phyloP scores from a whole-genome alignment of 2,113 vertebrate species.

The Vimba vimba region DNA sequence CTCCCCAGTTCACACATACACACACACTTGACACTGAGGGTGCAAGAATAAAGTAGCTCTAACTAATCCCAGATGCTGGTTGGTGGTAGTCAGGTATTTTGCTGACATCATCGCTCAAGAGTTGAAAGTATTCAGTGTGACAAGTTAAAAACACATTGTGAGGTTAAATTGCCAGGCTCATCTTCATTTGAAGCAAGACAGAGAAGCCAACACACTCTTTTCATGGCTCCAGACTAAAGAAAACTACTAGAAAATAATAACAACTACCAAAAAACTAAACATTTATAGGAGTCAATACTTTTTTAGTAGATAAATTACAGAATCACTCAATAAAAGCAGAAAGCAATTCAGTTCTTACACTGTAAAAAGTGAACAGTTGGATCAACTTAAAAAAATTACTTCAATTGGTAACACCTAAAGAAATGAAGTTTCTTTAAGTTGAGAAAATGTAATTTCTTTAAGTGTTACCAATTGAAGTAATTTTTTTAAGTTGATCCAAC shows the following conservation, averaged over 20 bases:
- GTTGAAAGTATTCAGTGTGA: conserved; percentile 72
- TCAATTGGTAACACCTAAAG: too few species aligned
- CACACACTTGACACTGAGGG: conserved; percentile 56
- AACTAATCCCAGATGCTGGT: conserved; percentile 74
- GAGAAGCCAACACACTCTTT: neutral
- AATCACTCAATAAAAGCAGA: neutral
- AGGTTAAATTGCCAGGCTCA: conserved; percentile 56
- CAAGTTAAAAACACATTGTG: conserved; percentile 77
- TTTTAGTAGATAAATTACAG: neutral
- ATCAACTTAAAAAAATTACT: too few species aligned
- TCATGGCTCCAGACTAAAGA: neutral
- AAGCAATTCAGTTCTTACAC: neutral
- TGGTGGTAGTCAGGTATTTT: conserved; percentile 73
- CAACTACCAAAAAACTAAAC: neutral
- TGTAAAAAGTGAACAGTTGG: too few species aligned
- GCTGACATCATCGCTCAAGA: conserved; percentile 64
- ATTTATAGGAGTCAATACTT: neutral
- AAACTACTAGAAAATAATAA: neutral
- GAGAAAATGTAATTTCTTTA: too few species aligned
- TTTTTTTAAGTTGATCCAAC: too few species aligned
- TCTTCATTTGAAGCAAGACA: conserved; percentile 25
- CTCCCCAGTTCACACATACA: conserved; percentile 6
- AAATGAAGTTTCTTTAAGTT: too few species aligned
- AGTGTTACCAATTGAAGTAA: too few species aligned
- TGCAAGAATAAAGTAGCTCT: conserved; percentile 71